phyloP scores from a whole-genome alignment of 2,113 vertebrate genomes.

The Gobiocypris rarus region DNA sequence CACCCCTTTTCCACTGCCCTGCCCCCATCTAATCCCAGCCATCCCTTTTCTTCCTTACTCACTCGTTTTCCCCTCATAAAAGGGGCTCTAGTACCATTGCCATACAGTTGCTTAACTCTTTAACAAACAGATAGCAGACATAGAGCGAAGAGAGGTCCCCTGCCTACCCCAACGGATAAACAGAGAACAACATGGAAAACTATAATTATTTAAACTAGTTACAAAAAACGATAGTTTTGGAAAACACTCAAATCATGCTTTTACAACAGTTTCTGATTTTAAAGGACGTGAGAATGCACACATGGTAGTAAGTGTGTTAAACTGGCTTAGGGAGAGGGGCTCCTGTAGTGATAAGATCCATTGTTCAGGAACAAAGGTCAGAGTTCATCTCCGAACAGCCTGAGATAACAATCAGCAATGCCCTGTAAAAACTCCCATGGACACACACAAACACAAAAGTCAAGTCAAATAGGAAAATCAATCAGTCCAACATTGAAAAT shows the following conservation, averaged over 20 bases:
- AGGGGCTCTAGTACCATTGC: not conserved
- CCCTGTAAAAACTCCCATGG: not conserved
- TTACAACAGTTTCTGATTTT: not conserved
- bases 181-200: not conserved
- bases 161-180: not conserved
- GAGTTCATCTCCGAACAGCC: slow-evolving; percentile 32
- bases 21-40: not conserved
- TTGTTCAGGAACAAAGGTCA: slow-evolving; percentile 43
- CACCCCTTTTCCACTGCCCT: slow-evolving; percentile 33
- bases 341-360: slow-evolving; percentile 32
- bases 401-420: slow-evolving; percentile 32
- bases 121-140: slow-evolving; percentile 33
- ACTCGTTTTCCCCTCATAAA: slow-evolving; percentile 17
- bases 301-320: slow-evolving; percentile 14
- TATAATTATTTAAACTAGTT: not conserved
- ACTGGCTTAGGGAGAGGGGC: slow-evolving; percentile 17
- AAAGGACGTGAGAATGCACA: slow-evolving; percentile 18
- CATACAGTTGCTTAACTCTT: slow-evolving; percentile 4
- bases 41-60: slow-evolving; percentile 29
- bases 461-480: slow-evolving; percentile 55
- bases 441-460: slow-evolving; percentile 58
- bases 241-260: not conserved
- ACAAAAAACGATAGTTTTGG: not conserved
- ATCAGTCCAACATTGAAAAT: slow-evolving; percentile 9
- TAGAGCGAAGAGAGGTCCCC: not conserved